These are phyloP conservation scores for Sphenodon punctatus DNA, from an alignment of 2,797 vertebrate genomes.

Conservation along the genomic window DNA sequence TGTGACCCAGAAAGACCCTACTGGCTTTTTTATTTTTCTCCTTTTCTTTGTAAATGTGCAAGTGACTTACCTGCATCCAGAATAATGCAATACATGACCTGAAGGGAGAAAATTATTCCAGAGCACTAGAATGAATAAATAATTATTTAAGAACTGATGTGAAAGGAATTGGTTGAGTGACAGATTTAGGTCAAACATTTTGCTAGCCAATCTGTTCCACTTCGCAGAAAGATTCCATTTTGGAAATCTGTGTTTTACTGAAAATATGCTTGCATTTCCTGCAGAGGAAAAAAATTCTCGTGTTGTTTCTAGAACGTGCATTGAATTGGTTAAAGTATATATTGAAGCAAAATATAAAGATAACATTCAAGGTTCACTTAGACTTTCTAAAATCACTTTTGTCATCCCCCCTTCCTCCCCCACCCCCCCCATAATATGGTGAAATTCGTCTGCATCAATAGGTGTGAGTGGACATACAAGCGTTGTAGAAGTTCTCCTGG, in stretches of 20 bases:
- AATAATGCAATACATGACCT: slow-evolving; percentile 8
- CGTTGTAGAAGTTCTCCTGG: no score
- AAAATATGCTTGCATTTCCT: neutral
- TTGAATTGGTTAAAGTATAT: neutral
- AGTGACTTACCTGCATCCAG: neutral
- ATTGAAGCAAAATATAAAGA: neutral
- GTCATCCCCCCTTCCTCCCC: no score
- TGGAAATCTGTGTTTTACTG: slow-evolving; percentile 33
- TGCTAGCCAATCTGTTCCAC: slow-evolving; percentile 44
- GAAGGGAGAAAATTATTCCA: neutral
- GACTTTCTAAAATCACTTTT: no score
- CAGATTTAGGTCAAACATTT: no score
- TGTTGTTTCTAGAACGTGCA: neutral
- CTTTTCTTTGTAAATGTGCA: neutral
- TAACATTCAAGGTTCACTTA: no score
- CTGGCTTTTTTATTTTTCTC: neutral
- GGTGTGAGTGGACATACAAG: no score
- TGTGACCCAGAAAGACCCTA: neutral
- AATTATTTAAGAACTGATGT: slow-evolving; percentile 20
- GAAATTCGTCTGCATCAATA: no score
- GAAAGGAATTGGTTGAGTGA: neutral
- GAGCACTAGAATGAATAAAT: slow-evolving; percentile 31
- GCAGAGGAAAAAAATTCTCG: neutral
- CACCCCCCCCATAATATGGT: no score
- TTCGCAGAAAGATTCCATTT: slow-evolving; percentile 20